Evolutionary conservation across 2,888 invertebrate genomes (phyloP).

Genomic region (Scaptomyza cyrtandrae): DNA sequence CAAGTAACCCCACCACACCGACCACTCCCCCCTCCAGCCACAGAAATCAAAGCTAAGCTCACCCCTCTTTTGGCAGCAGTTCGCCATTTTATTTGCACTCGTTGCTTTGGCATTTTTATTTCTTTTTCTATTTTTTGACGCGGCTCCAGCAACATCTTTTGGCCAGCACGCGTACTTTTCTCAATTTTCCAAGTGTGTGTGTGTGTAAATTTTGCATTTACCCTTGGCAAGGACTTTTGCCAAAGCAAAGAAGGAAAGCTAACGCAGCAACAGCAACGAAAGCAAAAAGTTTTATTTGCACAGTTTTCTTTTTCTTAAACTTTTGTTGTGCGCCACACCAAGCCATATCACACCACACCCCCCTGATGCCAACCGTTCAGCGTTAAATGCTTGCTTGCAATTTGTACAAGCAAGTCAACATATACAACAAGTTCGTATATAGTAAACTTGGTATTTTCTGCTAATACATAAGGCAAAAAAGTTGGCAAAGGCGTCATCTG

Average conservation of each 20-base stretch:
- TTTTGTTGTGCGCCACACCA: conserved; percentile 64
- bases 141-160: conserved; percentile 70
- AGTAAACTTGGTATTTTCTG: conserved; percentile 29
- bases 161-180: conserved; percentile 64
- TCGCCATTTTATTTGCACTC: conserved; percentile 77
- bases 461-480: conserved; percentile 50
- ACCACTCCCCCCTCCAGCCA: not conserved
- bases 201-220: conserved; percentile 80
- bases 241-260: conserved; percentile 51
- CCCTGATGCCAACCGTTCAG: conserved; percentile 6
- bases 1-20: conserved; percentile 29
- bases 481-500: conserved; percentile 65
- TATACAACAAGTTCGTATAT: conserved; percentile 31
- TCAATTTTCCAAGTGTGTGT: conserved; percentile 43
- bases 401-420: conserved; percentile 67
- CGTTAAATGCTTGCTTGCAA: conserved; percentile 77
- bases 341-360: not conserved
- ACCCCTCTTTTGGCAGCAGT: conserved; percentile 43
- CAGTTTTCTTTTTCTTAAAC: conserved; percentile 74
- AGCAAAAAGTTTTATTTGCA: conserved; percentile 81
- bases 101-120: conserved; percentile 61
- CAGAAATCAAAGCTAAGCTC: conserved; percentile 62
- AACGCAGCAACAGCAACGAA: conserved; percentile 54
- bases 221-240: conserved; percentile 82
- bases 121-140: conserved; percentile 54